A percentile compares a stretch with the other conserved stretches of the same genome.
phyloP scores from a whole-genome alignment of 1,140 invertebrate genomes.

The Drosophila rufa region DNA sequence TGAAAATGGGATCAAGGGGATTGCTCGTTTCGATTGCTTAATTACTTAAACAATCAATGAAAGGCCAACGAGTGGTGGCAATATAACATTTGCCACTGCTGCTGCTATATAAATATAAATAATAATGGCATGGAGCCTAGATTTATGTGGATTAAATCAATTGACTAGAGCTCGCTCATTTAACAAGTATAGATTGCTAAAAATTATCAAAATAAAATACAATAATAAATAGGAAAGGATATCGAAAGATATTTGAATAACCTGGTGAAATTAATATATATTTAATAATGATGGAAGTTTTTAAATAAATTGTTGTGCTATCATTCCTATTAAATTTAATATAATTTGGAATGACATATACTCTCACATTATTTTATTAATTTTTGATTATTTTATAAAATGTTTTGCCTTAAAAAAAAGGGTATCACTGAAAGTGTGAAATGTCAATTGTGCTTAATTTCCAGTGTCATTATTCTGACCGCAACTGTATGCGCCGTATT shows the following conservation, averaged over 20 bases:
- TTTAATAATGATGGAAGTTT: no score
- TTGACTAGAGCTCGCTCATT: no score
- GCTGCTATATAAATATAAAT: not conserved
- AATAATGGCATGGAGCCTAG: no score
- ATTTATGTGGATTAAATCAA: no score
- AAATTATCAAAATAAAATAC: no score
- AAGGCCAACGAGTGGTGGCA: not conserved
- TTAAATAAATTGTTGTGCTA: no score
- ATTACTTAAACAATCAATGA: constrained; percentile 46
- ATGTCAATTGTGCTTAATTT: not conserved
- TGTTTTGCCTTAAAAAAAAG: not conserved
- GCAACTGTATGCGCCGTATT: constrained; percentile 9
- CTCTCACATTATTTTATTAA: no score
- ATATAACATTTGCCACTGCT: not conserved
- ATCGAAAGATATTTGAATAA: no score
- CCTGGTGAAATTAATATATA: no score
- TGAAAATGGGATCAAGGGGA: constrained; percentile 49
- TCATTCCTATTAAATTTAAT: not conserved
- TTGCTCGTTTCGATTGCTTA: constrained; percentile 39
- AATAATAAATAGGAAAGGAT: no score
- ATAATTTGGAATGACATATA: no score
- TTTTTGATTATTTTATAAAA: not conserved
- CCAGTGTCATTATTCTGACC: constrained; percentile 23
- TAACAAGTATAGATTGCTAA: no score
- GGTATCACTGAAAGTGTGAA: not conserved